These are phyloP conservation scores for Agrilus planipennis DNA, from an alignment of 1,140 invertebrate species.

Conservation along the genomic window DNA sequence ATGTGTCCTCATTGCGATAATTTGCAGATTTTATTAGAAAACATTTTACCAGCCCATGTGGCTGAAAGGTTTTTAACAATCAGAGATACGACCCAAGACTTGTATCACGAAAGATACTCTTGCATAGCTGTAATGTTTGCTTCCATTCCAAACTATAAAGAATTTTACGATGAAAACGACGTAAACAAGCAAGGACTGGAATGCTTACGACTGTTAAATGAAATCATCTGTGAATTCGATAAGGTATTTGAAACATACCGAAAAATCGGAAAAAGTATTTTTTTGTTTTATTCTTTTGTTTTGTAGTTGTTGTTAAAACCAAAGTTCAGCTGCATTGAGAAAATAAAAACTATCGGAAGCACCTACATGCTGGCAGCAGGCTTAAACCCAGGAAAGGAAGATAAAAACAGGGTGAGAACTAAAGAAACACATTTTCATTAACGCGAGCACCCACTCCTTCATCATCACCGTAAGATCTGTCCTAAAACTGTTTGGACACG, in stretches of 20 bases:
- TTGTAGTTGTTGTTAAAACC: conserved; percentile 77
- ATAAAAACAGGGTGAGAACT: conserved; percentile 46
- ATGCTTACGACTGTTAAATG: conserved; percentile 87
- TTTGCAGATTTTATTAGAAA: conserved; percentile 72
- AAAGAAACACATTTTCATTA: no score
- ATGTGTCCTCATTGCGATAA: no score
- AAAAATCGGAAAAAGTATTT: neutral
- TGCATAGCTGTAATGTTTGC: conserved; percentile 97
- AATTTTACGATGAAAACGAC: conserved; percentile 96
- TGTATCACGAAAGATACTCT: conserved; percentile 90
- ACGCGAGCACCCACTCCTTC: no score
- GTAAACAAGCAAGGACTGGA: conserved; percentile 95
- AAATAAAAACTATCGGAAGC: conserved; percentile 97
- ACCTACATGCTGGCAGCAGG: conserved; percentile 98
- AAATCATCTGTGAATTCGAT: conserved; percentile 98
- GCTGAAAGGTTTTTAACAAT: conserved; percentile 80
- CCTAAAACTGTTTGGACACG: no score
- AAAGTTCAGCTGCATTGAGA: conserved; percentile 92
- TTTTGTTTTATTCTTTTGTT: neutral
- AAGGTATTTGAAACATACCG: conserved; percentile 53
- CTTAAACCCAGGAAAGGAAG: conserved; percentile 75
- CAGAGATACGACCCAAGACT: conserved; percentile 56
- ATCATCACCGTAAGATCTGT: no score
- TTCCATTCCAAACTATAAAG: conserved; percentile 96
- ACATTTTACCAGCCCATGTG: conserved; percentile 93